Percentiles rank a stretch among this genome's conserved stretches.
phyloP scores from a whole-genome alignment of 2,888 invertebrate species.

The Chromoteleia sp. region DNA sequence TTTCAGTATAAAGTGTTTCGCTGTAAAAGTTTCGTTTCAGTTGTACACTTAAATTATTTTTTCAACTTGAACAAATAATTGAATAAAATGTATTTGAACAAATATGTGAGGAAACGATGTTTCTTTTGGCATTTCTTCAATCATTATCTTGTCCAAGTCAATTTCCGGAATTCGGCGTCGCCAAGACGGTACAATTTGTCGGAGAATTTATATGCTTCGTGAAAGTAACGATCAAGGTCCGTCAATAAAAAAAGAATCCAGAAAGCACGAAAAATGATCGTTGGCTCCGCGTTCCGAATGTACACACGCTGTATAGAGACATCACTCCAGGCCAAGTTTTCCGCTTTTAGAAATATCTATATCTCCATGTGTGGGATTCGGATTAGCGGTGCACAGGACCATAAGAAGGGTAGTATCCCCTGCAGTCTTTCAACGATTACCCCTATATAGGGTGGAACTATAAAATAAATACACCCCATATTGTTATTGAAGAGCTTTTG shows the following conservation, averaged over 20 bases:
- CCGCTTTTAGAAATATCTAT: not conserved
- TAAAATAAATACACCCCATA: too few species aligned
- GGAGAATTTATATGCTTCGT: not conserved
- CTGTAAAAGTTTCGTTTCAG: not conserved
- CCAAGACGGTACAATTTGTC: not conserved
- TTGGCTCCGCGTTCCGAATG: not conserved
- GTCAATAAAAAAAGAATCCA: not conserved
- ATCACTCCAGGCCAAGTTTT: not conserved
- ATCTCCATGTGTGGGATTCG: too few species aligned
- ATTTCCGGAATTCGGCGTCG: slow-evolving; percentile 1
- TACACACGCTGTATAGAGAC: not conserved
- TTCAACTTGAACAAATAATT: not conserved
- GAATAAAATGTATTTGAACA: not conserved
- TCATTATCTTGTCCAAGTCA: not conserved
- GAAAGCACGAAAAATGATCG: not conserved
- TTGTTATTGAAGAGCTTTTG: too few species aligned
- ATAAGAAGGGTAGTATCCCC: too few species aligned
- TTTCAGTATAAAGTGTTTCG: not conserved
- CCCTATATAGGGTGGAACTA: too few species aligned
- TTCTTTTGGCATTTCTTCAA: not conserved
- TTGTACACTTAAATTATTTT: not conserved
- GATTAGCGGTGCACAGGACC: too few species aligned
- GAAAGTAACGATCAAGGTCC: not conserved
- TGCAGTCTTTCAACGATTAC: too few species aligned
- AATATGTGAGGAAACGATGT: not conserved